Conservation (phyloP, 2,113 vertebrate species). For the Pipra filicauda region DNA sequence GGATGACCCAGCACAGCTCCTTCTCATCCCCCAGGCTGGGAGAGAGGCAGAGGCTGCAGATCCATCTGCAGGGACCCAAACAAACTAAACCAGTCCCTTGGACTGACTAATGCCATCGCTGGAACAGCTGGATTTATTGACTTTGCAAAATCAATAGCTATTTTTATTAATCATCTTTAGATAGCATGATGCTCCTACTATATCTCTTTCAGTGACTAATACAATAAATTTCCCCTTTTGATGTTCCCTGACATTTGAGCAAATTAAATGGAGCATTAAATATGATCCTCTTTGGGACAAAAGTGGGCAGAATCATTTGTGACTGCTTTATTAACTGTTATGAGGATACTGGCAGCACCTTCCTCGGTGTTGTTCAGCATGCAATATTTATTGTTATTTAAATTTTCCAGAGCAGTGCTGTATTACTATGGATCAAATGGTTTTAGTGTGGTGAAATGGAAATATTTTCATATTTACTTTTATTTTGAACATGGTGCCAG, state of each 20-base stretch:
- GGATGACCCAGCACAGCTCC: background rate
- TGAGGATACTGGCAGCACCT: constrained; percentile 41
- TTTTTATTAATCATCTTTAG: constrained; percentile 74
- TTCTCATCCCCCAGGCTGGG: background rate
- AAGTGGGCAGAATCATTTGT: constrained; percentile 70
- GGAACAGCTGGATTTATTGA: constrained; percentile 67
- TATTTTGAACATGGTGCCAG: constrained; percentile 2
- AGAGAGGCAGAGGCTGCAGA: background rate
- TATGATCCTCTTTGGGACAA: constrained; percentile 71
- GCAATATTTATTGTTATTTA: constrained; percentile 61
- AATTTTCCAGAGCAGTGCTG: constrained; percentile 19
- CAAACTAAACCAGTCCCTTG: background rate
- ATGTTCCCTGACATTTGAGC: constrained; percentile 78
- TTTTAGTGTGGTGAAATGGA: constrained; percentile 79
- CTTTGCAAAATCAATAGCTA: constrained; percentile 69
- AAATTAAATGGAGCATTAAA: constrained; percentile 80
- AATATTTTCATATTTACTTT: constrained; percentile 73
- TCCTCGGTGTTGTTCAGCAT: constrained; percentile 25
- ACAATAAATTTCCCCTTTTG: constrained; percentile 74
- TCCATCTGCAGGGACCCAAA: constrained; percentile 15
- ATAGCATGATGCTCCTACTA: constrained; percentile 63
- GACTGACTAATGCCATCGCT: background rate
- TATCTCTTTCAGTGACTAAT: constrained; percentile 71
- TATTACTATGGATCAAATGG: constrained; percentile 72
- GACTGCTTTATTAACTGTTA: constrained; percentile 75